A percentile compares a stretch with the other conserved stretches of the same genome.
Conservation (phyloP, 2,888 invertebrate genomes). For the Isoperla grammatica region DNA sequence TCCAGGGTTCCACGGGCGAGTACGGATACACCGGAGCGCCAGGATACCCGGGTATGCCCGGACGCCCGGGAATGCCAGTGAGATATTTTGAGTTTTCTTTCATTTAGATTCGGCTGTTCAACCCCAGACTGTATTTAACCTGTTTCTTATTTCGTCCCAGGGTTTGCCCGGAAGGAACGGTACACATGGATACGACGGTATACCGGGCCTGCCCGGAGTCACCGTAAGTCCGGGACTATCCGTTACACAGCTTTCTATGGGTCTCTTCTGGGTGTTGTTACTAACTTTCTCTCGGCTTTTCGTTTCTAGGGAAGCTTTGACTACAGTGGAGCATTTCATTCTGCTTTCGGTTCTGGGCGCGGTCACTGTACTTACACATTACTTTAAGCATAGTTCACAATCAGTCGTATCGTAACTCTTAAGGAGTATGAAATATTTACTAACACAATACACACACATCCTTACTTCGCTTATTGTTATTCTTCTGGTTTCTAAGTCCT, state of each 20-base stretch:
- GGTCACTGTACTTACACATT: no score
- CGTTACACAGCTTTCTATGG: not conserved
- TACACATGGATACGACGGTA: conserved; percentile 41
- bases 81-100: conserved; percentile 36
- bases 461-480: no score
- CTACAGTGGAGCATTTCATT: no score
- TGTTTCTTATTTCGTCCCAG: conserved; percentile 34
- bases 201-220: conserved; percentile 42
- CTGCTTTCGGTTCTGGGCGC: no score
- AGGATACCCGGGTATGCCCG: conserved; percentile 49
- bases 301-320: not conserved
- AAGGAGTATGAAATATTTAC: no score
- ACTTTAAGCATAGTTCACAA: no score
- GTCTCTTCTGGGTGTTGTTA: not conserved
- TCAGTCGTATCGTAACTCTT: no score
- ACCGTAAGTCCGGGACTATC: conserved; percentile 34
- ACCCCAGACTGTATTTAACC: conserved; percentile 1
- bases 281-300: not conserved
- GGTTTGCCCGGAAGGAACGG: conserved; percentile 47
- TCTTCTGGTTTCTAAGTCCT: no score
- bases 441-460: no score
- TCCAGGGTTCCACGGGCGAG: conserved; percentile 46
- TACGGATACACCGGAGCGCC: conserved; percentile 45
- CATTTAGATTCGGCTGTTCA: conserved; percentile 14
- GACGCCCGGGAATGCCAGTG: conserved; percentile 50